phyloP scores from a whole-genome alignment of 2,113 vertebrate species.

The Oncorhynchus masou region DNA sequence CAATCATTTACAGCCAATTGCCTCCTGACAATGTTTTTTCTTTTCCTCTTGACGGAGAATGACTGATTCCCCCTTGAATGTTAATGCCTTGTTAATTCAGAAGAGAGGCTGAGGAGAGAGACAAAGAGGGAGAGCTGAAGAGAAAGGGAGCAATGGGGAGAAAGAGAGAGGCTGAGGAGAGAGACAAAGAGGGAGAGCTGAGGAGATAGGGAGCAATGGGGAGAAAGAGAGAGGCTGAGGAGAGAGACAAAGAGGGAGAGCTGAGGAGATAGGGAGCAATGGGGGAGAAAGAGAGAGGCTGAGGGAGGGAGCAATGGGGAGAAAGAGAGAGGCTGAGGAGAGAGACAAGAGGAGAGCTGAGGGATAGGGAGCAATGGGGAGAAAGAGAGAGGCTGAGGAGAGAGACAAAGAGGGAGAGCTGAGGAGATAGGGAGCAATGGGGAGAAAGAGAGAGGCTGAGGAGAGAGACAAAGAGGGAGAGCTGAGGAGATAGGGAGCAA shows the following conservation, averaged over 20 bases:
- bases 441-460: slow-evolving; percentile 2
- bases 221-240: slow-evolving; percentile 18
- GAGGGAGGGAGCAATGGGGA: neutral
- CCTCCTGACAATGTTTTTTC: slow-evolving; percentile 65
- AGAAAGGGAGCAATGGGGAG: neutral
- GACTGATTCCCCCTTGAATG: slow-evolving; percentile 63
- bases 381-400: neutral
- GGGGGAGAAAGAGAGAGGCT: neutral
- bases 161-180: slow-evolving; percentile 6
- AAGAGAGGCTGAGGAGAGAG: slow-evolving; percentile 7
- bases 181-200: slow-evolving; percentile 7
- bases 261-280: too few relatives aligned
- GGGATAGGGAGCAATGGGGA: neutral
- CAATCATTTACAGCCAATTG: slow-evolving; percentile 74
- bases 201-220: neutral
- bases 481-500: too few relatives aligned
- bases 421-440: neutral
- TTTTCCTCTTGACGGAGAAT: slow-evolving; percentile 57
- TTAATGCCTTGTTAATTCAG: slow-evolving; percentile 66
- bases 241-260: slow-evolving; percentile 23
- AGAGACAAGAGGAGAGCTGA: too few relatives aligned
- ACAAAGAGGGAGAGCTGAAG: slow-evolving; percentile 3
- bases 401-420: neutral
- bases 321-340: slow-evolving; percentile 4
- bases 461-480: neutral